Percentiles rank a stretch among this genome's conserved stretches.
Conservation (phyloP, 2,113 vertebrate species). For the Myocastor coypus region DNA sequence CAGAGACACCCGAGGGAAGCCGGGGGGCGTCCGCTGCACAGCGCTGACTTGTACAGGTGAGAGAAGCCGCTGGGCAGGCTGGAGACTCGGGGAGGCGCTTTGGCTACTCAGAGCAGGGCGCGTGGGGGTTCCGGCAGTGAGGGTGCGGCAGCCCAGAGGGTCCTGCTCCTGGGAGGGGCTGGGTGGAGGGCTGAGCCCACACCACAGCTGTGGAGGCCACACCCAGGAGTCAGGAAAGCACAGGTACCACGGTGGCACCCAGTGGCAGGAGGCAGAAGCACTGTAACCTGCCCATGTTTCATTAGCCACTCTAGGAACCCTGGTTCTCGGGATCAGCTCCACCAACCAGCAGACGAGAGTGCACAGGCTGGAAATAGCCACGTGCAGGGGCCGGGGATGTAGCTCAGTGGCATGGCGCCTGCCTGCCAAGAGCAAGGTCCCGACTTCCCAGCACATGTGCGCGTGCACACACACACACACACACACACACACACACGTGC, state of each 20-base stretch:
- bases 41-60: background rate
- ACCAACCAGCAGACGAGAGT: fast-evolving
- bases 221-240: background rate
- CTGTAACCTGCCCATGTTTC: background rate
- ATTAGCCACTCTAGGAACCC: background rate
- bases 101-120: fast-evolving
- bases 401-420: no score
- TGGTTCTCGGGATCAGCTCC: background rate
- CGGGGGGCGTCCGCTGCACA: background rate
- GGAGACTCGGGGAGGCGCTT: background rate
- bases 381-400: no score
- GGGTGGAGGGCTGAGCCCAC: background rate
- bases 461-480: no score
- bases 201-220: background rate
- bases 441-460: no score
- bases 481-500: no score
- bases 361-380: background rate
- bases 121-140: fast-evolving
- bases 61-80: fast-evolving
- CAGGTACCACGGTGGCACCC: background rate
- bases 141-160: no score
- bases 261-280: background rate
- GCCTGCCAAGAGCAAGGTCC: no score
- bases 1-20: background rate
- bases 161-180: no score